Conservation (phyloP, 2,888 invertebrate species). For the Megastigmus dorsalis region DNA sequence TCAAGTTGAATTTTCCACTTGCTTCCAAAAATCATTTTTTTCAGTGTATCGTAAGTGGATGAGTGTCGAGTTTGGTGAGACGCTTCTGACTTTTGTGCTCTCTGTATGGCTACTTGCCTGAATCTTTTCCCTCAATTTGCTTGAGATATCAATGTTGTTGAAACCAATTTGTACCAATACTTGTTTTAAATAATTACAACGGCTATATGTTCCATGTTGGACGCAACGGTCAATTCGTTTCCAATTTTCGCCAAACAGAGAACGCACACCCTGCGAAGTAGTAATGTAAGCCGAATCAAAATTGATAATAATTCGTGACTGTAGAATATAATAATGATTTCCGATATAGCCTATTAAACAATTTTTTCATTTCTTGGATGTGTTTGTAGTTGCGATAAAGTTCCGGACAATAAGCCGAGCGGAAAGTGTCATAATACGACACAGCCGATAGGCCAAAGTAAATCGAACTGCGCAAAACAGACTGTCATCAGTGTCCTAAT, state of each 20-base stretch:
- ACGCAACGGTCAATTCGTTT: not conserved
- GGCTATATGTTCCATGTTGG: not conserved
- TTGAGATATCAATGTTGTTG: not conserved
- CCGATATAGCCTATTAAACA: too few relatives aligned
- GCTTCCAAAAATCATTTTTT: not conserved
- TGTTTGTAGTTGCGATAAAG: not conserved
- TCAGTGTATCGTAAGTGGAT: not conserved
- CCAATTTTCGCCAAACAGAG: not conserved
- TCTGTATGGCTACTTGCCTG: too few relatives aligned
- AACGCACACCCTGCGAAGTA: not conserved
- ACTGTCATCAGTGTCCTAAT: not conserved
- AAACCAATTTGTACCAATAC: not conserved
- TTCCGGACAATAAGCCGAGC: not conserved
- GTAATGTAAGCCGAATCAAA: not conserved
- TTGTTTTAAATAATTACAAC: conserved; percentile 2
- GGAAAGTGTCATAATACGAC: not conserved
- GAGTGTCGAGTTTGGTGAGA: too few relatives aligned
- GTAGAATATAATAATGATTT: too few relatives aligned
- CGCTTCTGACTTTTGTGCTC: too few relatives aligned
- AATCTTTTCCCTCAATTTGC: too few relatives aligned
- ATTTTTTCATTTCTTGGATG: not conserved
- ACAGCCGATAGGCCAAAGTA: too few relatives aligned
- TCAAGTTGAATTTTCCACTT: too few relatives aligned
- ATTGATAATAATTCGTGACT: too few relatives aligned
- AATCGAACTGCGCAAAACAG: too few relatives aligned